Evolutionary conservation across 2,797 vertebrate genomes (phyloP).

Genomic region (Coranthus polyacanthus): DNA sequence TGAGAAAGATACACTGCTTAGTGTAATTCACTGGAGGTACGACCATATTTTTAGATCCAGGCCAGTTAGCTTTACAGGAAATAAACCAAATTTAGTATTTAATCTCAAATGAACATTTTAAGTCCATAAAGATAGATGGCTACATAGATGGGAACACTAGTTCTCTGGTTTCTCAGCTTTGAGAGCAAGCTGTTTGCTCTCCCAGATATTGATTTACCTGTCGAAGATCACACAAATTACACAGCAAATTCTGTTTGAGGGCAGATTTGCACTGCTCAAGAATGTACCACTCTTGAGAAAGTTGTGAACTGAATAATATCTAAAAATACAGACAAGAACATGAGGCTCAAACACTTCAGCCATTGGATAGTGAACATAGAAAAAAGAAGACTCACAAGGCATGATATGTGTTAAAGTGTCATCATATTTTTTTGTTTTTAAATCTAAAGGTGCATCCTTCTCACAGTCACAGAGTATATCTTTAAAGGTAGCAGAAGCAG

Average conservation of each 20-base stretch:
- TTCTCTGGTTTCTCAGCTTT: conserved; percentile 57
- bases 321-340: conserved; percentile 52
- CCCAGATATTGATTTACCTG: conserved; percentile 62
- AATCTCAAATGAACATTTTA: conserved; percentile 26
- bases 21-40: conserved; percentile 37
- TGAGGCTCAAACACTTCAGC: conserved; percentile 34
- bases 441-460: conserved; percentile 5
- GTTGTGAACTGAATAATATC: conserved; percentile 39
- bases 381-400: too few relatives aligned
- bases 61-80: conserved; percentile 36
- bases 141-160: conserved; percentile 43
- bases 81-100: conserved; percentile 47
- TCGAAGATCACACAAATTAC: conserved; percentile 59
- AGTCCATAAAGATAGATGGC: conserved; percentile 32
- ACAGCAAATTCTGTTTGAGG: conserved; percentile 54
- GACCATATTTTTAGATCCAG: conserved; percentile 46
- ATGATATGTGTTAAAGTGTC: conserved; percentile 12
- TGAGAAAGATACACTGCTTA: conserved; percentile 4
- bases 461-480: too few relatives aligned
- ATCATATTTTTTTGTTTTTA: conserved; percentile 15
- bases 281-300: conserved; percentile 53
- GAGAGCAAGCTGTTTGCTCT: conserved; percentile 36
- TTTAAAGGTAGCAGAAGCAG: conserved; percentile 3
- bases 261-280: conserved; percentile 42
- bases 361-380: conserved; percentile 16